A percentile compares a stretch with the other conserved stretches of the same genome.
Evolutionary conservation across 2,113 vertebrate species (phyloP).

Genomic region (Notechis scutatus): DNA sequence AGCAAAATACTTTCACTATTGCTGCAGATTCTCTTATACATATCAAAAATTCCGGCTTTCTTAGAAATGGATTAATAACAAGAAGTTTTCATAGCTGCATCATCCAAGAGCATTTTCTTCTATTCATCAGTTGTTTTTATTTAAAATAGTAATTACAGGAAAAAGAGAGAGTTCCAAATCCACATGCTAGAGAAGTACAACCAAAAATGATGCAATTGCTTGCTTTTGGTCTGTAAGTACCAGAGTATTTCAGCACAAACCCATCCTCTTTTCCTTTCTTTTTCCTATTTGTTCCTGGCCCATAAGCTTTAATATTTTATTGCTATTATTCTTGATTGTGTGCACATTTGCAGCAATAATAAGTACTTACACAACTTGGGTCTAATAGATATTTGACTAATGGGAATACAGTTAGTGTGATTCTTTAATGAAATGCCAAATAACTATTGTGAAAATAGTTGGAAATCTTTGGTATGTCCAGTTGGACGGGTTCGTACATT

Average conservation of each 20-base stretch:
- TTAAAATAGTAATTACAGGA: conserved; percentile 22
- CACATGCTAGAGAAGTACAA: neutral
- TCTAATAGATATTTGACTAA: neutral
- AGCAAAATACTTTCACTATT: conserved; percentile 3
- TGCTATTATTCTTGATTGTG: neutral
- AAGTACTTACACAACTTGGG: neutral
- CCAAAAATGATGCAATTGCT: conserved; percentile 27
- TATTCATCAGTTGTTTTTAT: conserved; percentile 3
- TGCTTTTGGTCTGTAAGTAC: neutral
- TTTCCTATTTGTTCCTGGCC: conserved; percentile 17
- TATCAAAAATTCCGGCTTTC: neutral
- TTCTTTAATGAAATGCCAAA: neutral
- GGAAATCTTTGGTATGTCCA: neutral
- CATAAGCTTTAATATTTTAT: neutral
- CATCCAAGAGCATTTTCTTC: conserved; percentile 8
- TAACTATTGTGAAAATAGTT: neutral
- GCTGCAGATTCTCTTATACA: neutral
- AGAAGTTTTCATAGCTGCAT: conserved; percentile 10
- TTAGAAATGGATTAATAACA: conserved; percentile 25
- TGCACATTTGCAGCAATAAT: neutral
- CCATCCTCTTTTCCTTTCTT: neutral
- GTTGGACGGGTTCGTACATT: neutral
- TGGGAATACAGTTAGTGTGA: neutral
- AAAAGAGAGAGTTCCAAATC: neutral
- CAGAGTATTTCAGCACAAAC: neutral